Base-by-base conservation (phyloP, 2,888 invertebrate species). In the Epinotia bilunana region DNA sequence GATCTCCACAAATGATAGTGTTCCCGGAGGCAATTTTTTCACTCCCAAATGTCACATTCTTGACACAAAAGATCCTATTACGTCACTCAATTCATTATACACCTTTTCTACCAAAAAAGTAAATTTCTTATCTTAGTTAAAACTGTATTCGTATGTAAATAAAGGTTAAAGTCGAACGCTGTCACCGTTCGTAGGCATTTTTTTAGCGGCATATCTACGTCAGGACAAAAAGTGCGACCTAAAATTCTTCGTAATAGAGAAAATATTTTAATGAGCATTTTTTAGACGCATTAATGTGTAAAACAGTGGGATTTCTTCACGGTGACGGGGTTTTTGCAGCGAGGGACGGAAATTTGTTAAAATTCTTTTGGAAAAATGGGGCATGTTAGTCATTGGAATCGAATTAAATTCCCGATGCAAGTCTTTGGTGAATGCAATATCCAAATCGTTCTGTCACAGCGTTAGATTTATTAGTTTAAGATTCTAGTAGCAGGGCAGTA, bases 181-280 rank as follows among this genome's bases (percentile, higher is more conserved):
- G 3, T 3, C 9, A 0, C 5, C 9, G 20, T 49, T 49, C 28
- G 20, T 49, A 33, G 18, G 28, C 11, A 65, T 55, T 49, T 76
- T 78, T 82, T 83, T 81, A 85, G 83, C 84, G 79, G 83, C 81
- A 82, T 85, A 87, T 86, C 80, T 82, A 83, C 80, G 84, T 82
- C 81, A 84, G 84, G 83, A 84, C 86, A 86, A 88, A 89, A 87
- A 88, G 84, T 83, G 83, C 80, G 80, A 80, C 79, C 63, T 75
- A 80, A 83, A 89, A 91, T 90, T 87, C 84, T 81, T 83, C 81
- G 89, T 91, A 90, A 90, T 89, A 90, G 88, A 81, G 82, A 76
- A 89, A 90, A 87, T 85, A 92, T 92, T 92, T 93, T 93, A 92
- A 93, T 89, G 91, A 91, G 88, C 83, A 86, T 87, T 88, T 91